These are phyloP conservation scores for Pectinophora gossypiella DNA, from an alignment of 1,140 invertebrate species.

Conservation along the genomic window DNA sequence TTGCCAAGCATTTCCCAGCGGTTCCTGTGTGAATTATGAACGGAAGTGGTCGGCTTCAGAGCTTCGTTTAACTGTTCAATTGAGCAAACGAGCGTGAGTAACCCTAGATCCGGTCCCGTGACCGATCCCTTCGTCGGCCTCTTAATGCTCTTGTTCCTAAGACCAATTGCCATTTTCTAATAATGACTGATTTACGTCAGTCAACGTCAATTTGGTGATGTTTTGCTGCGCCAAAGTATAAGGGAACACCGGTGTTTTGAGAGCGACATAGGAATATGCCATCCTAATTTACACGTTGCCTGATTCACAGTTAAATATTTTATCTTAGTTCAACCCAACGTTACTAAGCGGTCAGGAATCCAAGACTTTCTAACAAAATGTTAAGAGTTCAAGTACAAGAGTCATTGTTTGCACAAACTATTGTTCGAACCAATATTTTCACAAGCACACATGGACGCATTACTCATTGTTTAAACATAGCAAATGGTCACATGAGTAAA, in stretches of 20 bases:
- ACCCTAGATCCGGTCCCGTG: slow-evolving; percentile 58
- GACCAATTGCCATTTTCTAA: background rate
- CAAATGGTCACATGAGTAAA: too few species aligned
- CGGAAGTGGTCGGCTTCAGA: slow-evolving; percentile 51
- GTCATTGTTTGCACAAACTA: too few species aligned
- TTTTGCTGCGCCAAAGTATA: too few species aligned
- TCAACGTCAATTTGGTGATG: background rate
- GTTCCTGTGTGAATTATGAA: slow-evolving; percentile 51
- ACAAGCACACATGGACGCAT: background rate
- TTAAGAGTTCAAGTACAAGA: too few species aligned
- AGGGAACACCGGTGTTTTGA: too few species aligned
- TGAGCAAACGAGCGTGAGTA: slow-evolving; percentile 62
- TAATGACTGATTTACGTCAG: background rate
- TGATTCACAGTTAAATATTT: too few species aligned
- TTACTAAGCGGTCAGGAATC: too few species aligned
- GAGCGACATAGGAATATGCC: too few species aligned
- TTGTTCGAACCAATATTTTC: background rate
- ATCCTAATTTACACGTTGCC: too few species aligned
- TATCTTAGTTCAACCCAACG: too few species aligned
- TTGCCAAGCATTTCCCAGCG: slow-evolving; percentile 3
- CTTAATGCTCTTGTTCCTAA: slow-evolving; percentile 17
- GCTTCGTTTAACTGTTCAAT: slow-evolving; percentile 55
- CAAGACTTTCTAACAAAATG: too few species aligned
- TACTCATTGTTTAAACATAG: background rate
- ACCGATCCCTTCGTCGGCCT: slow-evolving; percentile 34